These are phyloP conservation scores for Holothuria glaberrima DNA, from an alignment of 35 echinoderm and acorn worm genomes.

Conservation along the genomic window DNA sequence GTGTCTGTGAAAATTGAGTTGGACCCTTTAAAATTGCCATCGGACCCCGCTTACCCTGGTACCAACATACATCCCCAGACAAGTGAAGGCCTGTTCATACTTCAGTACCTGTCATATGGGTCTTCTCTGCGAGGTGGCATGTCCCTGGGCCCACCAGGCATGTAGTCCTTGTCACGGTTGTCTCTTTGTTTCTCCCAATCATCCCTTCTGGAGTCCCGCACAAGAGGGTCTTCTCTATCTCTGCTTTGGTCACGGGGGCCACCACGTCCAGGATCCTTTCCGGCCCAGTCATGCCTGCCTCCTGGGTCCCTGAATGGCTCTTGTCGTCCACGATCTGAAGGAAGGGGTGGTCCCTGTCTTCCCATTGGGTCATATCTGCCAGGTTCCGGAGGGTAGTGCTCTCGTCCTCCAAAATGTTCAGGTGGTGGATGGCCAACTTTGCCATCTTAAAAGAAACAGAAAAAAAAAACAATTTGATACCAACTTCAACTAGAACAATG, in stretches of 20 bases:
- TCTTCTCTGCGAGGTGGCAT: constrained; percentile 16
- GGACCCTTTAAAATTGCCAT: too few species aligned
- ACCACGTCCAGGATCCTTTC: not conserved
- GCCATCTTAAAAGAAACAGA: too few species aligned
- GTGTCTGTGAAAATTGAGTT: too few species aligned
- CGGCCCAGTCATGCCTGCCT: constrained; percentile 34
- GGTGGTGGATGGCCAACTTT: not conserved
- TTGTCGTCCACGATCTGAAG: not conserved
- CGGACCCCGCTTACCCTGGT: too few species aligned
- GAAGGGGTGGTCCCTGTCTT: constrained; percentile 22
- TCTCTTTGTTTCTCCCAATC: constrained; percentile 49
- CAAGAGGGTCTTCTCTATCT: constrained; percentile 11
- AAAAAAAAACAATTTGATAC: not conserved
- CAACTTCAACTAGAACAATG: too few species aligned
- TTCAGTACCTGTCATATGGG: constrained; percentile 1
- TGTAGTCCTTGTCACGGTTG: not conserved
- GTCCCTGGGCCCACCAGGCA: constrained; percentile 8
- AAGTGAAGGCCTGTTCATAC: too few species aligned
- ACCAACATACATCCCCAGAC: too few species aligned
- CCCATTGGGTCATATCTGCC: constrained; percentile 19
- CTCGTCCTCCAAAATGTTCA: constrained; percentile 6
- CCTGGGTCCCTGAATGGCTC: constrained; percentile 22
- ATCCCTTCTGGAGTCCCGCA: not conserved
- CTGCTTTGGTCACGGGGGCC: not conserved
- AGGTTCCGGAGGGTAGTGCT: constrained; percentile 12